Evolutionary conservation across 2,888 invertebrate species (phyloP).

Genomic region (Mythimna vitellina): DNA sequence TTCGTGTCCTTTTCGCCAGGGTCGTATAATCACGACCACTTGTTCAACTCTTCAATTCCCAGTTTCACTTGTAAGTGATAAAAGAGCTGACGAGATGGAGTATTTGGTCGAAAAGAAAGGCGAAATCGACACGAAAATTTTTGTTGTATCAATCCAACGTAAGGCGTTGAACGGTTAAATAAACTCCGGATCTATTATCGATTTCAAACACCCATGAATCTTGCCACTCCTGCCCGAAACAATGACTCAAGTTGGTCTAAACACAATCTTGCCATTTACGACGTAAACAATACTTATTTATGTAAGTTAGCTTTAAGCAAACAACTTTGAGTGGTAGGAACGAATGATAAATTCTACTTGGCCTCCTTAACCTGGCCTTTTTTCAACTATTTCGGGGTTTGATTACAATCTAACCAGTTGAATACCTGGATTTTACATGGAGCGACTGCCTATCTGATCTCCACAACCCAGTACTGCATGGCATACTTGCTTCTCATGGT

Average conservation of each 20-base stretch:
- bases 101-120: no score
- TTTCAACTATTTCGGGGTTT: not conserved
- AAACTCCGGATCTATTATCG: not conserved
- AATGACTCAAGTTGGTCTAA: conserved; percentile 6
- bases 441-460: not conserved
- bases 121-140: no score
- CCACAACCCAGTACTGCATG: not conserved
- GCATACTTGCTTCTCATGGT: not conserved
- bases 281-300: conserved; percentile 45
- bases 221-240: conserved; percentile 12
- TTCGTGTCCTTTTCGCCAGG: no score
- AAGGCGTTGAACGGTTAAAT: not conserved
- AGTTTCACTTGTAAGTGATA: no score
- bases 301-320: conserved; percentile 60
- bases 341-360: conserved; percentile 20
- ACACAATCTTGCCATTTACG: conserved; percentile 59
- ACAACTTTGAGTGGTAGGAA: conserved; percentile 29
- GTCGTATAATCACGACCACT: no score
- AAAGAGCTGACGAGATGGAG: no score
- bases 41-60: no score
- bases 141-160: no score
- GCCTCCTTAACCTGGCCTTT: not conserved
- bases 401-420: no score
- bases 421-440: no score
- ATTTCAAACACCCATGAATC: not conserved